Base-by-base conservation (phyloP, 2,888 invertebrate species). In the Sepioteuthis lessoniana region DNA sequence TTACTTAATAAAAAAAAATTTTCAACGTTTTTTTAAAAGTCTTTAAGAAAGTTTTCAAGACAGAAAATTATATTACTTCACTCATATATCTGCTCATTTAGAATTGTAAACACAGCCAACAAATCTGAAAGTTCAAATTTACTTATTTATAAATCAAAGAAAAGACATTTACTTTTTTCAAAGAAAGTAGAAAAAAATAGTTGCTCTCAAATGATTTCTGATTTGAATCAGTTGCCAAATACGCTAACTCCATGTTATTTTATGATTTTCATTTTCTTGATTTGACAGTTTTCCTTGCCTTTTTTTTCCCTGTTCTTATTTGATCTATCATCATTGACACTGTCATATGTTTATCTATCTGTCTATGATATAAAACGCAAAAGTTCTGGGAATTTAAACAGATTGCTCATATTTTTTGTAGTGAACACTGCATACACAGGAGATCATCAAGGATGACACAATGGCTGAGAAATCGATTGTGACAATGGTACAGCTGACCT, bases 81-180 rank as follows among this genome's bases (percentile, higher is more conserved):
- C 76, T 76, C 76, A 13, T 16, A 76, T 76, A 76, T 76, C 76
- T n/a, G n/a, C 76, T 76, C n/a, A 35, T 10, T 76, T 76, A n/a
- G 76, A 76, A 76, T 76, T 76, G 76, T n/a, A 76, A 3, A 42
- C 76, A 76, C n/a, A 76, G 35, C n/a, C 76, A 35, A 35, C n/a
- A 76, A n/a, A 76, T 76, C 76, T 76, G 76, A 76, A n/a, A 76
- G 76, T 76, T 76, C 76, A 76, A 76, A 76, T 76, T 76, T 76
- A 76, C 76, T 76, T 76, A 76, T 76, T 76, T 76, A 16, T n/a
- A 76, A 76, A 76, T 76, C 76, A 76, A 76, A 76, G 76, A 76
- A 76, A 76, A 76, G 76, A 76, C 13, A 76, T 76, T 76, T 76
- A 76, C n/a, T 76, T 76, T 76, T 76, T 76, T 76, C n/a, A 76